Evolutionary conservation across 2,797 vertebrate species (phyloP), one percentile per base, ranked within the genome.

Genomic region (Alcedo atthis): DNA sequence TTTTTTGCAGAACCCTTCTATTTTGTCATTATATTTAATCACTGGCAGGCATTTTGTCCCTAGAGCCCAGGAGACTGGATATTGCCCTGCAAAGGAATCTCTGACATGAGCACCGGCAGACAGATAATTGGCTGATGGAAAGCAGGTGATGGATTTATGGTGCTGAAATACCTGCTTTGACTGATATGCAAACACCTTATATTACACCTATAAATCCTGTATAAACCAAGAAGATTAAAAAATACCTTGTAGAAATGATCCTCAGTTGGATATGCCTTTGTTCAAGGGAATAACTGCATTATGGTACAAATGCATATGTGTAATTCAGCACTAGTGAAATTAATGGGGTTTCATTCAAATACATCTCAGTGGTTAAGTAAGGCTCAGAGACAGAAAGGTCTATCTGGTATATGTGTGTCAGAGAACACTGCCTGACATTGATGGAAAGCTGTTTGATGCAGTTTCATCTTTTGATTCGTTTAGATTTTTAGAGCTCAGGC

Each of bases 371-470:
- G 63, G n/a, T 54, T 87, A 81, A 87, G 73, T 40, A 62, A 63
- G 48, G 48, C 67, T 89, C 28, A 67, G 15, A 92, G 80, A 71
- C 24, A 87, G 71, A 79, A 87, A 57, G 35, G 59, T 71, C 85
- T 93, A 1, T 67, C 73, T 73, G 40, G 51, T 71, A n/a, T 42
- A 32, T 0, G 2, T 37, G 40, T 77, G 64, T 67, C 37, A 26
- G 88, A 93, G 90, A 86, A 82, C 51, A n/a, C 61, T 6, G 35
- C 46, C 79, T 92, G 94, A 79, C 89, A 83, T 10, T 90, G 93
- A 96, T 84, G 68, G 90, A 96, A 93, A 92, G 66, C 68, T 84
- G 54, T 94, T 96, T 93, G 86, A 94, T 95, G 79, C 40, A 70
- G 85, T 92, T 96, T 95, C 79, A 81, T 92, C 74, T 95, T 90